These are phyloP conservation scores for Brachionus rubens DNA, from an alignment of 1,140 invertebrate genomes.

Conservation along the genomic window DNA sequence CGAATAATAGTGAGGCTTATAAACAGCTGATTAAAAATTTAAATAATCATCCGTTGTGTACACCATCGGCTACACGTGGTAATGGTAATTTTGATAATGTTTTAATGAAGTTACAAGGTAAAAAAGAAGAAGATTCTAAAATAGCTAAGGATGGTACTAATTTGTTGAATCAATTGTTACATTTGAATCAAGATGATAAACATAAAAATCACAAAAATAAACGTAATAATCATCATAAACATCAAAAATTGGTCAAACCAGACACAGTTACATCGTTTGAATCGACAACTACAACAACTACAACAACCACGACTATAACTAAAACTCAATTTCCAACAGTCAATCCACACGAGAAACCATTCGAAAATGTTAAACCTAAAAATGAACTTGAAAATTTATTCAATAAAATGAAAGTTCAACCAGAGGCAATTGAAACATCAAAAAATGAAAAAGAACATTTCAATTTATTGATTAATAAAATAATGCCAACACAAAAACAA, in stretches of 20 bases:
- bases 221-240: not conserved
- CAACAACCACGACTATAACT: slow-evolving; percentile 18
- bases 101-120: slow-evolving; percentile 8
- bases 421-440: not conserved
- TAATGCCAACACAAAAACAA: not conserved
- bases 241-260: not conserved
- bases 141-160: slow-evolving; percentile 22
- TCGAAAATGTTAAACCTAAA: not conserved
- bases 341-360: slow-evolving; percentile 19
- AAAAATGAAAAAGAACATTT: slow-evolving; percentile 38
- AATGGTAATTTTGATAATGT: not conserved
- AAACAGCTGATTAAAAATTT: slow-evolving; percentile 41
- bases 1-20: slow-evolving; percentile 3
- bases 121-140: not conserved
- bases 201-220: slow-evolving; percentile 1
- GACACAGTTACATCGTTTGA: not conserved
- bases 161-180: slow-evolving; percentile 18
- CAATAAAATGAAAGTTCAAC: not conserved
- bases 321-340: slow-evolving; percentile 18
- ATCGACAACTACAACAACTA: slow-evolving; percentile 10
- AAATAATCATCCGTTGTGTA: slow-evolving; percentile 19
- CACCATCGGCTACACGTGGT: not conserved
- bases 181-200: not conserved
- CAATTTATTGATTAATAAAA: slow-evolving; percentile 27
- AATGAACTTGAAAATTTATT: slow-evolving; percentile 21